phyloP scores from a whole-genome alignment of 2,113 vertebrate species.

The Psophia crepitans region DNA sequence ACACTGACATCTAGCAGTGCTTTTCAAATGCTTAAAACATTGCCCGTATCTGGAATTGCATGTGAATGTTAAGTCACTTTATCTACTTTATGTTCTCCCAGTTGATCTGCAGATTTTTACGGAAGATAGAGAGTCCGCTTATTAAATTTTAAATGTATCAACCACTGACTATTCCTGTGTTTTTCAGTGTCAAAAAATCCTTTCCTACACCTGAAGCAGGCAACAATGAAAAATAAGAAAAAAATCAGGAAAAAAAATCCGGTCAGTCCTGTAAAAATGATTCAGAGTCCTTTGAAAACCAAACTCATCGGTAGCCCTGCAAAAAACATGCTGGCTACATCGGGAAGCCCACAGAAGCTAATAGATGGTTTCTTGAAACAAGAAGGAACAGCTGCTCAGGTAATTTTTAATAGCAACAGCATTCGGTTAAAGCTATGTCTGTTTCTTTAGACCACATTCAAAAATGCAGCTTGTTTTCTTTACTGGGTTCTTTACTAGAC shows the following conservation, averaged over 20 bases:
- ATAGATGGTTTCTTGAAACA: slow-evolving; percentile 76
- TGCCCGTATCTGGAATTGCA: neutral
- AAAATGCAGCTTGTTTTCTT: neutral
- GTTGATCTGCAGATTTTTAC: neutral
- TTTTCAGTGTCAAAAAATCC: slow-evolving; percentile 82
- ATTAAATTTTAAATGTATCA: neutral
- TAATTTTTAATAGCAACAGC: slow-evolving; percentile 21
- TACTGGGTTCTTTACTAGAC: neutral
- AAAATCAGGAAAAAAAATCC: slow-evolving; percentile 82
- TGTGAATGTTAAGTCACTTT: neutral
- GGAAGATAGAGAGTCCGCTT: neutral
- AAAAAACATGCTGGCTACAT: slow-evolving; percentile 59
- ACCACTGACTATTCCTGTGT: neutral
- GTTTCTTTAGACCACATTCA: neutral
- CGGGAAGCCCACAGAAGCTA: slow-evolving; percentile 78
- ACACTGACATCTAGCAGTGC: neutral
- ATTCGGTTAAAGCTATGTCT: neutral
- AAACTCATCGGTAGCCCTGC: slow-evolving; percentile 77
- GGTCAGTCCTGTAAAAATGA: slow-evolving; percentile 80
- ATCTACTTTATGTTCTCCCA: neutral
- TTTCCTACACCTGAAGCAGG: slow-evolving; percentile 80
- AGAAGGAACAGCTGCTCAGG: slow-evolving; percentile 76
- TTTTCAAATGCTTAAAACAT: neutral
- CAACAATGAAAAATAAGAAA: slow-evolving; percentile 79
- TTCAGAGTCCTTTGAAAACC: slow-evolving; percentile 86